These are phyloP conservation scores for Masnerella sp. DNA, from an alignment of 2,888 invertebrate genomes.

Conservation along the genomic window DNA sequence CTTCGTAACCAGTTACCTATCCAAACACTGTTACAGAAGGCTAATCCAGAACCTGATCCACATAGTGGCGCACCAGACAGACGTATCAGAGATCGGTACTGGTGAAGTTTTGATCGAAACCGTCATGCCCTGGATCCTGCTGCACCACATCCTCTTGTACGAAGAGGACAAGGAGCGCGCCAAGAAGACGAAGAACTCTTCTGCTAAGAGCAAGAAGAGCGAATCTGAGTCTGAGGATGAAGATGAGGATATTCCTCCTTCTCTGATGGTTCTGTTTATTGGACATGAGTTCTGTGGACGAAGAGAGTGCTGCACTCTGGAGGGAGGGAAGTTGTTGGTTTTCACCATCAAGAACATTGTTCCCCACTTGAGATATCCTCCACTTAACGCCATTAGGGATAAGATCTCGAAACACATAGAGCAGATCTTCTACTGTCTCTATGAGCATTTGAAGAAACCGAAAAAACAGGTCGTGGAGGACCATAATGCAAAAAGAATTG, in stretches of 20 bases:
- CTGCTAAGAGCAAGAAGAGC: constrained; percentile 65
- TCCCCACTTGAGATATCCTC: constrained; percentile 79
- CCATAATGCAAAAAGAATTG: constrained; percentile 85
- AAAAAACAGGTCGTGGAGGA: constrained; percentile 82
- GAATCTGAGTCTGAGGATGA: constrained; percentile 77
- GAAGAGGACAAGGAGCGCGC: constrained; percentile 85
- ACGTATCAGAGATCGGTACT: constrained; percentile 81
- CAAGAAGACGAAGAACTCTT: constrained; percentile 50
- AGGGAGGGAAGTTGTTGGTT: constrained; percentile 87
- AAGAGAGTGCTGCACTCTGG: constrained; percentile 87
- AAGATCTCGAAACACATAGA: constrained; percentile 89
- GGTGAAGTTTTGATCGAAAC: constrained; percentile 84
- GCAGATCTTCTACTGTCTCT: constrained; percentile 91
- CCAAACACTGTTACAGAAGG: constrained; percentile 82
- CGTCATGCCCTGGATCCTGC: constrained; percentile 89
- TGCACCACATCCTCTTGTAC: constrained; percentile 87
- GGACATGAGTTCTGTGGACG: constrained; percentile 92
- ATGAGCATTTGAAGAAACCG: constrained; percentile 83
- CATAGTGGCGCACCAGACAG: constrained; percentile 88
- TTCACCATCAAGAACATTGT: constrained; percentile 87
- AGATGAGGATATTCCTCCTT: constrained; percentile 83
- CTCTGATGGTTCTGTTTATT: constrained; percentile 87
- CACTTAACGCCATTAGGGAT: constrained; percentile 81
- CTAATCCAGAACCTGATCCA: constrained; percentile 86
- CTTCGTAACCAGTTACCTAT: constrained; percentile 78